phyloP scores from a whole-genome alignment of 2,888 invertebrate species.

The Chesias legatella region DNA sequence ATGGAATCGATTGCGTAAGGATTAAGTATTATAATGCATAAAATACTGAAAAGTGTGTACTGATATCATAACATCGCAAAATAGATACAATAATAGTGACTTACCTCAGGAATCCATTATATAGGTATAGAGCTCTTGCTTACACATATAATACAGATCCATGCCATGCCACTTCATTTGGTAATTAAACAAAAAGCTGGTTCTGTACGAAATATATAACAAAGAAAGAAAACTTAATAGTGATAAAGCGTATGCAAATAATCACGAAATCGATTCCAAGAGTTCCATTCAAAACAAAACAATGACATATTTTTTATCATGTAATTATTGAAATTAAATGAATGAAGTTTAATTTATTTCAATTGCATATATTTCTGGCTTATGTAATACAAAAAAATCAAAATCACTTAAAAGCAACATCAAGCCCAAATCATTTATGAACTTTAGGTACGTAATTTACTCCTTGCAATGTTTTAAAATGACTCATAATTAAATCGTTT shows the following conservation, averaged over 20 bases:
- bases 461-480: constrained; percentile 79
- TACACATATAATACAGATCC: constrained; percentile 36
- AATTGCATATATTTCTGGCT: constrained; percentile 26
- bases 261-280: constrained; percentile 75
- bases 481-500: constrained; percentile 51
- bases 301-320: too few species aligned
- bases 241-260: constrained; percentile 40
- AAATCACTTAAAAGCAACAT: constrained; percentile 41
- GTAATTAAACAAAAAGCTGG: constrained; percentile 4
- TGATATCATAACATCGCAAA: constrained; percentile 30
- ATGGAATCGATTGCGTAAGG: constrained; percentile 77
- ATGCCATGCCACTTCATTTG: constrained; percentile 58
- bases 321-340: not conserved
- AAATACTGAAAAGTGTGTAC: constrained; percentile 28
- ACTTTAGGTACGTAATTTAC: constrained; percentile 61
- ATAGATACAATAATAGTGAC: constrained; percentile 40
- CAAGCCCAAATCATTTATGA: constrained; percentile 27
- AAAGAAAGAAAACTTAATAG: constrained; percentile 25
- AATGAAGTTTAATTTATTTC: constrained; percentile 9
- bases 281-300: constrained; percentile 27
- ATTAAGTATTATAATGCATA: constrained; percentile 33
- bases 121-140: constrained; percentile 28
- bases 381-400: constrained; percentile 27
- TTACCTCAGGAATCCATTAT: constrained; percentile 57
- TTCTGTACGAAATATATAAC: constrained; percentile 27